Base-by-base conservation (phyloP, 2,888 invertebrate species). In the Galeruca laticollis region DNA sequence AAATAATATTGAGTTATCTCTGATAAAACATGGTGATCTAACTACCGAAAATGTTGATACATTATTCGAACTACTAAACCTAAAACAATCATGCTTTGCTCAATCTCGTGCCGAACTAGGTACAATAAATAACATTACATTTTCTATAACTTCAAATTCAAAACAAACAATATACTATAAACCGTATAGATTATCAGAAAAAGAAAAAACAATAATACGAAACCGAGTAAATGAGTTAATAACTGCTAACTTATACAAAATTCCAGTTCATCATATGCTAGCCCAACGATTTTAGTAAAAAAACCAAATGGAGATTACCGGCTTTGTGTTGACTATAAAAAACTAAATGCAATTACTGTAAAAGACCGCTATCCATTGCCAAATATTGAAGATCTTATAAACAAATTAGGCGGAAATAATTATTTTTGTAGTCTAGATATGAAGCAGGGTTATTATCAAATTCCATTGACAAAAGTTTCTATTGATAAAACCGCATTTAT, bases 331-430 rank as follows among this genome's bases (percentile, higher is more conserved):
- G 26, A 26, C 6, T 26, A 26, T 26, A 26, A 6, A 26, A 26
- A 26, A 6, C 26, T 26, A 5, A 26, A 26, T 26, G 26, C 26
- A 6, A 43, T 43, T 43, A 43, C 43, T 43, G 43, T 43, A 43
- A 43, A 43, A 13, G 43, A 43, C 3, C 43, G 1, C 3, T 43
- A 43, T 3, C 43, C 43, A 43, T 43, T 43, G 8, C 43, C 43
- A 43, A 43, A 43, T 26, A 26, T 43, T 43, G 43, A 43, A 10
- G 43, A 43, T 10, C 43, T 43, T 43, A 43, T 43, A 43, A 43
- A 43, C 43, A 43, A 40, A 43, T 43, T 43, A 43, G 13, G 43
- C 43, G 43, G 26, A 43, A 43, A 43, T 43, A 43, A 43, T 6
- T 43, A 43, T 43, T 43, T 43, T 43, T 43, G 43, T 43, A 43